phyloP scores from a whole-genome alignment of 2,113 vertebrate species.

The Sinocyclocheilus maitianheensis region DNA sequence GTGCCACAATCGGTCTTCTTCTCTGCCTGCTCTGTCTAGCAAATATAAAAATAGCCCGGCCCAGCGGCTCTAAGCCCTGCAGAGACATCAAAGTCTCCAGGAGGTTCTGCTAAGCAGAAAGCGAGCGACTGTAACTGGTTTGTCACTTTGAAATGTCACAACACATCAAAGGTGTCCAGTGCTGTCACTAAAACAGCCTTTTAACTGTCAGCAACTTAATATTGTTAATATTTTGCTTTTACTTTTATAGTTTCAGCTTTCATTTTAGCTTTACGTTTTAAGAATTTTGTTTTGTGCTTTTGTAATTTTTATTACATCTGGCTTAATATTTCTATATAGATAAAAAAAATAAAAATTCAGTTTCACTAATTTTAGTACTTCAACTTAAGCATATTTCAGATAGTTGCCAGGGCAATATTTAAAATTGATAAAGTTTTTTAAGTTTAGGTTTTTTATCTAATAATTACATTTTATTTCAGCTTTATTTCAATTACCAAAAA shows the following conservation, averaged over 20 bases:
- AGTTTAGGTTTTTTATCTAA: neutral
- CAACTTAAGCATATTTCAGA: neutral
- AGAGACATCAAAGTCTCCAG: slow-evolving; percentile 25
- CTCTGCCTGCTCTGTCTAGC: slow-evolving; percentile 33
- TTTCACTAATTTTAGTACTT: neutral
- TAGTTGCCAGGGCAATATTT: neutral
- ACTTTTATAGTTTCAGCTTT: neutral
- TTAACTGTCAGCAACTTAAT: neutral
- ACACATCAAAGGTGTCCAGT: neutral
- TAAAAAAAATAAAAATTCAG: neutral
- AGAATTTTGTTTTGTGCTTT: neutral
- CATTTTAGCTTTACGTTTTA: neutral
- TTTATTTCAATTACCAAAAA: neutral
- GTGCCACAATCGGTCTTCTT: slow-evolving; percentile 40
- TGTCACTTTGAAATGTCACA: neutral
- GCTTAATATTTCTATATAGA: too few species aligned
- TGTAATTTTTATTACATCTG: neutral
- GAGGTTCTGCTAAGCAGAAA: neutral
- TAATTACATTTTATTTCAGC: neutral
- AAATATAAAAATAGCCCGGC: slow-evolving; percentile 49
- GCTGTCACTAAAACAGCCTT: neutral
- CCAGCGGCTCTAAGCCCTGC: slow-evolving; percentile 22
- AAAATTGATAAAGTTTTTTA: neutral
- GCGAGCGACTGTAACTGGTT: neutral
- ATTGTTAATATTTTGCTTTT: neutral